A percentile compares a stretch with the other conserved stretches of the same genome.
phyloP scores from a whole-genome alignment of 1,140 invertebrate genomes.

The Theocolax elegans region DNA sequence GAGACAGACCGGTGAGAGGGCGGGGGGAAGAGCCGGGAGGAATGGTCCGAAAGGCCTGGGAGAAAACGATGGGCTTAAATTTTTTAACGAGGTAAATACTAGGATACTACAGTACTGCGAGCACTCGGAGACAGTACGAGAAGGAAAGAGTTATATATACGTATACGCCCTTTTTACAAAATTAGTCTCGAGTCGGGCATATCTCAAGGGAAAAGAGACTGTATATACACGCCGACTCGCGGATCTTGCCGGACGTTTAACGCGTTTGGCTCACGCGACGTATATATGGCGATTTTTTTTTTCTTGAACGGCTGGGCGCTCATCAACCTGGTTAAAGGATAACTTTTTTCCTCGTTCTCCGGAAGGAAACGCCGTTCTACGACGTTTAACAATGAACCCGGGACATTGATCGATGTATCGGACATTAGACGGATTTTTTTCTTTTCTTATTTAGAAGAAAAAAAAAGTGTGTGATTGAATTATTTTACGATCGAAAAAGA shows the following conservation, averaged over 20 bases:
- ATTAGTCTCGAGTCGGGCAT: slow-evolving; percentile 45
- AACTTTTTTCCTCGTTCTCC: too few relatives aligned
- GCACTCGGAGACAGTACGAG: neutral
- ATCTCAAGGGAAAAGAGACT: neutral
- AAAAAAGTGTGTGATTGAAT: too few relatives aligned
- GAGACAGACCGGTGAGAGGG: neutral
- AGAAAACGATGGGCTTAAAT: slow-evolving; percentile 49
- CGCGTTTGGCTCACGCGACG: slow-evolving; percentile 52
- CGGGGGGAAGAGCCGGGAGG: neutral
- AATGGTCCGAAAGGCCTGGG: neutral
- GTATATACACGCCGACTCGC: neutral
- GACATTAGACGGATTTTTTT: too few relatives aligned
- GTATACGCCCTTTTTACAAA: slow-evolving; percentile 51
- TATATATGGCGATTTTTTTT: too few relatives aligned
- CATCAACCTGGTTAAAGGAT: too few relatives aligned
- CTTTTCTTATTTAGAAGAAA: too few relatives aligned
- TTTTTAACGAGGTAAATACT: slow-evolving; percentile 55
- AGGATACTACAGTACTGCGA: slow-evolving; percentile 39
- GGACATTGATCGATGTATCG: too few relatives aligned
- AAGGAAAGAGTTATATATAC: neutral
- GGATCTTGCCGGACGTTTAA: slow-evolving; percentile 45
- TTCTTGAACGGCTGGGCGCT: too few relatives aligned
- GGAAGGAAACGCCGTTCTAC: too few relatives aligned
- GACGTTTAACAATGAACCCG: too few relatives aligned
- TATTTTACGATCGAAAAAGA: too few relatives aligned